Percentiles rank a stretch among this genome's conserved stretches.
Conservation (phyloP, 2,888 invertebrate genomes). For the Teleogryllus oceanicus region DNA sequence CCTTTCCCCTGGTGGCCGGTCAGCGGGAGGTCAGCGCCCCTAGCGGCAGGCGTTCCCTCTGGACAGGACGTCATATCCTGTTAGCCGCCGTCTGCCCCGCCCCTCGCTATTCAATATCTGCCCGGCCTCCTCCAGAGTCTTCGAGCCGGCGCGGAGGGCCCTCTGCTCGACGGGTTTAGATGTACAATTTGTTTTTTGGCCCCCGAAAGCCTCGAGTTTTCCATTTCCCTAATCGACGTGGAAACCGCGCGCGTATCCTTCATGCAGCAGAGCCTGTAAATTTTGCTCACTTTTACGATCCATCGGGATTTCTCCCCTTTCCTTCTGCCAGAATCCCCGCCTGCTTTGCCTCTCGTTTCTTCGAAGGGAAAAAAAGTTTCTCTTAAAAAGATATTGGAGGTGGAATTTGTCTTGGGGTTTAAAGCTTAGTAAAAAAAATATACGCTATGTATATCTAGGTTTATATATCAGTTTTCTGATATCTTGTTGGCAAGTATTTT, state of each 20-base stretch:
- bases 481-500: slow-evolving; percentile 25
- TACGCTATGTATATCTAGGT: neutral
- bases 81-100: too few species aligned
- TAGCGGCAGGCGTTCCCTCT: too few species aligned
- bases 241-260: slow-evolving; percentile 23
- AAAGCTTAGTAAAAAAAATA: slow-evolving; percentile 25
- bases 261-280: slow-evolving; percentile 32
- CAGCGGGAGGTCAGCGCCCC: too few species aligned
- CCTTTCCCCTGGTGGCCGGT: too few species aligned
- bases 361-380: slow-evolving; percentile 22
- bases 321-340: slow-evolving; percentile 5
- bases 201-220: neutral
- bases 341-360: neutral
- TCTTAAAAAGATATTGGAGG: slow-evolving; percentile 23
- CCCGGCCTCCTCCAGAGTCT: too few species aligned
- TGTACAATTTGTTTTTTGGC: too few species aligned
- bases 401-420: slow-evolving; percentile 22
- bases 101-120: too few species aligned
- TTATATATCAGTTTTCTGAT: slow-evolving; percentile 22
- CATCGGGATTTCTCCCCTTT: slow-evolving; percentile 34
- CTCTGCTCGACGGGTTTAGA: too few species aligned
- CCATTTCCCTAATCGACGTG: slow-evolving; percentile 1
- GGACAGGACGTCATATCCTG: too few species aligned
- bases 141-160: too few species aligned
- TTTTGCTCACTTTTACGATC: slow-evolving; percentile 36